phyloP scores from a whole-genome alignment of 2,888 invertebrate species.

The Eupsilia transversa region DNA sequence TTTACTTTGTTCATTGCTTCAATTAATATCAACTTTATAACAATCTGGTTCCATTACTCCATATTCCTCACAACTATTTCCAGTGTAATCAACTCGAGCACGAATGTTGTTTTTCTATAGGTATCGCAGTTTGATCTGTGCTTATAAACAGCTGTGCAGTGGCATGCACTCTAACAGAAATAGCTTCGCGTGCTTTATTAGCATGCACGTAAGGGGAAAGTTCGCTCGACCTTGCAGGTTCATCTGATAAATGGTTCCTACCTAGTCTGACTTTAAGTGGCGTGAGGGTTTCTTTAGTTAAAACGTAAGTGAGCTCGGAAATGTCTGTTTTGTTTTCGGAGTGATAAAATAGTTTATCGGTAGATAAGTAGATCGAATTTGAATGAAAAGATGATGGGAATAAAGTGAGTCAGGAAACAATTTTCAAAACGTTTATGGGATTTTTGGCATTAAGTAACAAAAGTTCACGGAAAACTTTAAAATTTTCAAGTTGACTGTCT shows the following conservation, averaged over 20 bases:
- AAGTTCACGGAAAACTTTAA: background rate
- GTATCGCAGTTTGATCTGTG: slow-evolving; percentile 44
- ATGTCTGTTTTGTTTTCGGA: slow-evolving; percentile 18
- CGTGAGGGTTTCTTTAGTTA: slow-evolving; percentile 36
- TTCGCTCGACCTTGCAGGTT: slow-evolving; percentile 76
- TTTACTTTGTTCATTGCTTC: background rate
- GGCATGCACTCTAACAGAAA: slow-evolving; percentile 65
- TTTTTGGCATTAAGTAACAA: background rate
- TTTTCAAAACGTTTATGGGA: background rate
- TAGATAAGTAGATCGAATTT: background rate
- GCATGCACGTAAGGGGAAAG: slow-evolving; percentile 75
- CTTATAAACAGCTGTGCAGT: slow-evolving; percentile 65
- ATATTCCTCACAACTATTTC: slow-evolving; percentile 32
- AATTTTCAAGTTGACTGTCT: background rate
- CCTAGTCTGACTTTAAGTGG: slow-evolving; percentile 42
- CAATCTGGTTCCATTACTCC: slow-evolving; percentile 14
- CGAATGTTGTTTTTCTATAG: slow-evolving; percentile 36
- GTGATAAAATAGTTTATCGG: background rate
- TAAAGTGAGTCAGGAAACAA: too few species aligned
- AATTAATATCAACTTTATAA: slow-evolving; percentile 9
- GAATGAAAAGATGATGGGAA: background rate
- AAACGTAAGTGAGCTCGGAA: slow-evolving; percentile 15
- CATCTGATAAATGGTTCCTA: slow-evolving; percentile 61
- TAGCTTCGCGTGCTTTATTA: slow-evolving; percentile 70
- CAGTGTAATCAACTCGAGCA: slow-evolving; percentile 30